These are phyloP conservation scores for Tuberolachnus salignus DNA, from an alignment of 2,888 invertebrate species.

Conservation along the genomic window DNA sequence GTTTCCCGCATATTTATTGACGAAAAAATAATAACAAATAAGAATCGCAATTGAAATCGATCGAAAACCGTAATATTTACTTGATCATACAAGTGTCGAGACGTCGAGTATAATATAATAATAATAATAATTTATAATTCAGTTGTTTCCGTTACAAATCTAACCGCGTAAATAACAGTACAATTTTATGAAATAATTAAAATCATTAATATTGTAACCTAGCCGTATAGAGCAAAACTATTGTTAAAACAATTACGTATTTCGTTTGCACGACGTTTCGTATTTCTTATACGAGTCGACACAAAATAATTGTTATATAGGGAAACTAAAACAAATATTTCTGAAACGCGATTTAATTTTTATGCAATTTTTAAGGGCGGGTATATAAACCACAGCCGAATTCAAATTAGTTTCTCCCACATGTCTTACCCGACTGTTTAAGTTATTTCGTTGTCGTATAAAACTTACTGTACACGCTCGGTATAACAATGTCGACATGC, in stretches of 20 bases:
- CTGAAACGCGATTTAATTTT: neutral
- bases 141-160: no score
- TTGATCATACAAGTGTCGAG: no score
- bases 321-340: constrained; percentile 1
- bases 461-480: constrained; percentile 11
- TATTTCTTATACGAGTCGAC: neutral
- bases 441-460: constrained; percentile 27
- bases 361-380: neutral
- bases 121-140: no score
- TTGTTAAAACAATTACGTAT: neutral
- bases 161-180: no score
- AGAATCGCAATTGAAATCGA: no score
- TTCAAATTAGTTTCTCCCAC: constrained; percentile 30
- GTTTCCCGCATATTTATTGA: no score
- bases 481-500: constrained; percentile 29
- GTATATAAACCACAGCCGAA: constrained; percentile 12
- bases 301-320: constrained; percentile 5
- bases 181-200: no score
- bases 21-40: no score
- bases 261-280: neutral
- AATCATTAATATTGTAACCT: no score
- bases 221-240: no score
- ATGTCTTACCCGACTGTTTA: constrained; percentile 25
- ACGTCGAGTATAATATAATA: no score
- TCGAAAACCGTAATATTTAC: no score